phyloP scores from a whole-genome alignment of 2,113 vertebrate species.

The Dascyllus trimaculatus region DNA sequence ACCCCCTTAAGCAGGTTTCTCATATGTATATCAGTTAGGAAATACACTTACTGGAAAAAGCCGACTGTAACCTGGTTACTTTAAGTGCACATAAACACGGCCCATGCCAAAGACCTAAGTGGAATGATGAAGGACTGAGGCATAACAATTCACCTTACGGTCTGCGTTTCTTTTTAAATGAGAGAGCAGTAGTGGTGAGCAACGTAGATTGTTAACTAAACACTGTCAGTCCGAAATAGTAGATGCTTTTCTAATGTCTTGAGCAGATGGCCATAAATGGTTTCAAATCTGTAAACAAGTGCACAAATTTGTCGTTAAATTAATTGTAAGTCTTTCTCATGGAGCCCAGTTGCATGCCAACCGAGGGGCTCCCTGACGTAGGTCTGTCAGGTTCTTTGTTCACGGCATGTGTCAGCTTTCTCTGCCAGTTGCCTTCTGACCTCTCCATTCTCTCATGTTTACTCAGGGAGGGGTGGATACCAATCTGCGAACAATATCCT shows the following conservation, averaged over 20 bases:
- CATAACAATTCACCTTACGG: no score
- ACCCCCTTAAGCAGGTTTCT: no score
- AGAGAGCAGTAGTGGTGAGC: neutral
- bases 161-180: no score
- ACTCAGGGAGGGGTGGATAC: constrained; percentile 72
- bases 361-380: neutral
- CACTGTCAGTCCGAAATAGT: neutral
- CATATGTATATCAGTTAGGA: no score
- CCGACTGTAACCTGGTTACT: no score
- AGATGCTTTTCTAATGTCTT: constrained; percentile 1
- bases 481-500: constrained; percentile 66
- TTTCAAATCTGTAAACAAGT: constrained; percentile 2
- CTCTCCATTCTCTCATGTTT: constrained; percentile 67
- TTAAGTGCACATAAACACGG: no score
- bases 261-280: constrained; percentile 7
- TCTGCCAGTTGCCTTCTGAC: constrained; percentile 71
- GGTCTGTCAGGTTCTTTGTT: constrained; percentile 55
- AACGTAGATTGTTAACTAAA: neutral
- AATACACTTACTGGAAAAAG: no score
- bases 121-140: no score
- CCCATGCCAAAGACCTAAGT: no score
- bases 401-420: constrained; percentile 46
- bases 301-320: neutral
- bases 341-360: constrained; percentile 30
- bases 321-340: constrained; percentile 5